phyloP scores from a whole-genome alignment of 2,888 invertebrate genomes.

The Caenorhabditis sinica region DNA sequence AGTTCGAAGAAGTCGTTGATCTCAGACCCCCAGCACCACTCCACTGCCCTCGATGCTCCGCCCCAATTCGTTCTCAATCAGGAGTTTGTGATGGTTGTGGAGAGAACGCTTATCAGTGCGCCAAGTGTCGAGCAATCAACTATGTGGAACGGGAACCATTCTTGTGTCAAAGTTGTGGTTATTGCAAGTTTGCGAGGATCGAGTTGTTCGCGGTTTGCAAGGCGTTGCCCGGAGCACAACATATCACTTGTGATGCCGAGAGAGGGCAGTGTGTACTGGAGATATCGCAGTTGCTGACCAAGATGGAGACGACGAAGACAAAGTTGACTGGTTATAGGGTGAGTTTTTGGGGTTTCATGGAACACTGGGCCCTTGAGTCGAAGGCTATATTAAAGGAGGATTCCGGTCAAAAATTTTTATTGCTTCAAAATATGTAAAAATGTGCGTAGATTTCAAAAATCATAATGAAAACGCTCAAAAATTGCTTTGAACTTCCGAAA shows the following conservation, averaged over 20 bases:
- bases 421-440: too few species aligned
- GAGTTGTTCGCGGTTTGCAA: constrained; percentile 94
- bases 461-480: too few species aligned
- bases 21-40: constrained; percentile 90
- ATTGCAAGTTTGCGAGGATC: constrained; percentile 99
- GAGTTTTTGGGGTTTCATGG: neutral
- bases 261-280: constrained; percentile 86
- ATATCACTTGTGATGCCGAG: constrained; percentile 97
- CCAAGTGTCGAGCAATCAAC: constrained; percentile 98
- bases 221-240: constrained; percentile 95
- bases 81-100: constrained; percentile 98
- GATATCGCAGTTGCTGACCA: constrained; percentile 93
- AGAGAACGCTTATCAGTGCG: constrained; percentile 98
- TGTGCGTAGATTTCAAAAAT: too few species aligned
- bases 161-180: constrained; percentile 98
- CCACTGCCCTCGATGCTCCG: constrained; percentile 88
- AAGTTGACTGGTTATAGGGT: constrained; percentile 89
- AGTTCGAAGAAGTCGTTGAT: constrained; percentile 98
- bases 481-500: too few species aligned
- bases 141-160: constrained; percentile 99
- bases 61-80: constrained; percentile 96
- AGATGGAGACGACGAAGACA: constrained; percentile 95
- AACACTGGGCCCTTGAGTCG: too few species aligned
- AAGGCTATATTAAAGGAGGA: too few species aligned
- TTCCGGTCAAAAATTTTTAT: too few species aligned